phyloP scores from a whole-genome alignment of 2,797 vertebrate species.

The Pogoniulus pusillus region DNA sequence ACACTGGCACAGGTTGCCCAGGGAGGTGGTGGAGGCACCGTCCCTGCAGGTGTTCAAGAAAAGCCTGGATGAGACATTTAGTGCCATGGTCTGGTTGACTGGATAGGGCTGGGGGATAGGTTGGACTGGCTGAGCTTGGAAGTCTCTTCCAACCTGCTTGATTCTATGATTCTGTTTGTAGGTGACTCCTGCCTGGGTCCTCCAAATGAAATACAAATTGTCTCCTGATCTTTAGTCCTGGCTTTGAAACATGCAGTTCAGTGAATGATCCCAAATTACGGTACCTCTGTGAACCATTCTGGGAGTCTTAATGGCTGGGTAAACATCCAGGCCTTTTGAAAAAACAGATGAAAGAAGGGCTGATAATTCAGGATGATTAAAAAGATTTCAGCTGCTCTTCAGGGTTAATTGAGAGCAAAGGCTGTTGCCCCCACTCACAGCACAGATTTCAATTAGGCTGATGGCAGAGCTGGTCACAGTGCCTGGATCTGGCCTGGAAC shows the following conservation, averaged over 20 bases:
- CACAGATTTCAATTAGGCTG: slow-evolving; percentile 16
- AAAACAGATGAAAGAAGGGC: not conserved
- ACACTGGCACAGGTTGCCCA: too few species aligned
- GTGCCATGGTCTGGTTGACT: too few species aligned
- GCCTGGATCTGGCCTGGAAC: slow-evolving; percentile 23
- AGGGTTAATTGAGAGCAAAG: slow-evolving; percentile 41
- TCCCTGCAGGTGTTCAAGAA: too few species aligned
- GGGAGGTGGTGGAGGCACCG: too few species aligned
- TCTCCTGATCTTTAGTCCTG: not conserved
- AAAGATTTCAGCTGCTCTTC: slow-evolving; percentile 4
- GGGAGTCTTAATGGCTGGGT: not conserved
- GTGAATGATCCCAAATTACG: not conserved
- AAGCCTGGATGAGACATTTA: too few species aligned
- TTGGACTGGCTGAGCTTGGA: too few species aligned
- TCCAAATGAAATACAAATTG: not conserved
- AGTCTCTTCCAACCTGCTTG: too few species aligned
- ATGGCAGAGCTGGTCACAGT: slow-evolving; percentile 30
- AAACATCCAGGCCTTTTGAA: not conserved
- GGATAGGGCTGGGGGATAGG: too few species aligned
- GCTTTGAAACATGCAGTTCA: not conserved
- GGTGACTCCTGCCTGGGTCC: not conserved
- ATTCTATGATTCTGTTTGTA: too few species aligned
- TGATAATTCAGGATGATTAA: slow-evolving; percentile 6
- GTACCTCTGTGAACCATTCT: not conserved
- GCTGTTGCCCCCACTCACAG: not conserved